Base-by-base conservation (phyloP, 2,888 invertebrate species). In the Ennomos erosarius region DNA sequence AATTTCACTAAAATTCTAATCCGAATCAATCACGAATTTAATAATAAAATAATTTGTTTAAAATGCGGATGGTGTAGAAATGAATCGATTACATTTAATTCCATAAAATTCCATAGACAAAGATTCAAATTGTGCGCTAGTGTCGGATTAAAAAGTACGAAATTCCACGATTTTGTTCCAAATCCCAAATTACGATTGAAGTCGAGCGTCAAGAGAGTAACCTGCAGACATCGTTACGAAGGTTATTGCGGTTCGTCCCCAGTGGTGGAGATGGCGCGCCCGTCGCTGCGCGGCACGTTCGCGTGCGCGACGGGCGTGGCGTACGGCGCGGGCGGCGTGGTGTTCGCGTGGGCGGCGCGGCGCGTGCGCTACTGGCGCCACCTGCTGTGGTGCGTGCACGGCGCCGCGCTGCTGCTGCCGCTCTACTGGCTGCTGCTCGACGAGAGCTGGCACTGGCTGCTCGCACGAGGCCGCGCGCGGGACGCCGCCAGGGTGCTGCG, bases 401-500 rank as follows among this genome's bases (percentile, higher is more conserved):
- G 93, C 8, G 96, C 96, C 0, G 94, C 95, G 10, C 84, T 96
- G 59, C 81, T 96, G 12, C 93, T 96, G 66, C 85, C 97, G 44
- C 81, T 93, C 10, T 96, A 96, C 80, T 93, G 94, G 74, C 94
- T 95, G 93, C 77, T 96, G 45, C 77, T 95, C 34, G 95, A 96
- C 34, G 96, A 96, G 87, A 96, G 96, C 68, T 91, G 95, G 48
- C 93, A 97, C 71, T 97, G 97, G 97, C 90, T 97, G 54, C 85
- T 96, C 51, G 94, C 94, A 10, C 93, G 94, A 55, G 94, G 94
- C 1, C 87, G 93, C 59, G 84, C 87, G 10, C 85, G 92, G 0
- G 89, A 93, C 40, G 95, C 95, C 0, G 93, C 93, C 52, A 78
- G 78, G 3, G 93, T 95, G 12, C 82, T 96, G 10, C 87, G 90